These are phyloP conservation scores for Protonibea diacanthus DNA, from an alignment of 2,797 vertebrate genomes.

Conservation along the genomic window DNA sequence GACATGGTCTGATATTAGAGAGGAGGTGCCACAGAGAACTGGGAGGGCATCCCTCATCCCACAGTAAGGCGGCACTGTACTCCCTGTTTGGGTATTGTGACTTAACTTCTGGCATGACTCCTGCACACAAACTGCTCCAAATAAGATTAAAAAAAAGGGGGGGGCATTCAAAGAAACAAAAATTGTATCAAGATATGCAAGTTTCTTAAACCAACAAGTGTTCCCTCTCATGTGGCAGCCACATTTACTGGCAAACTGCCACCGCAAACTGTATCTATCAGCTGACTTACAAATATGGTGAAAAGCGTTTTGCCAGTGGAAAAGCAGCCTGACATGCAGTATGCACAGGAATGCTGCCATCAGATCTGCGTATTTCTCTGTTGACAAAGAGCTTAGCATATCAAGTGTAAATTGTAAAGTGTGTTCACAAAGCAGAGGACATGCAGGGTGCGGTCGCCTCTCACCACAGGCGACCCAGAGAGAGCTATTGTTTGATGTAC, in stretches of 20 bases:
- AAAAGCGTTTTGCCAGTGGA: background rate
- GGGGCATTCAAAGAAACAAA: background rate
- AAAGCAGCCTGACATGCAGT: background rate
- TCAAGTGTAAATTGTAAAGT: constrained; percentile 56
- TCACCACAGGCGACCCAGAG: constrained; percentile 28
- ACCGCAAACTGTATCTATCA: background rate
- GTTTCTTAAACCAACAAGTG: constrained; percentile 2
- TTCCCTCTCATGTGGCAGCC: background rate
- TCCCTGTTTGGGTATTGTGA: constrained; percentile 7
- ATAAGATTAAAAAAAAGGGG: background rate
- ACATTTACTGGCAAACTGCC: background rate
- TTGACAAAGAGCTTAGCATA: constrained; percentile 50
- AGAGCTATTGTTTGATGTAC: constrained; percentile 61
- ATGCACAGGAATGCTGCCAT: constrained; percentile 20
- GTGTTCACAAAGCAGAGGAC: constrained; percentile 47
- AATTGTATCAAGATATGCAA: background rate
- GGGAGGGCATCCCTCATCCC: constrained; percentile 53
- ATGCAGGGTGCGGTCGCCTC: constrained; percentile 65
- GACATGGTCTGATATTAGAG: constrained; percentile 81
- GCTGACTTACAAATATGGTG: background rate
- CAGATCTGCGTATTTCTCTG: constrained; percentile 17
- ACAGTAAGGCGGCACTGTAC: constrained; percentile 22
- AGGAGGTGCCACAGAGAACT: constrained; percentile 72
- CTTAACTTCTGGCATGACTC: background rate
- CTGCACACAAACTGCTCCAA: constrained; percentile 9